Evolutionary conservation across 2,797 vertebrate genomes (phyloP), one percentile per base, ranked within the genome.

Genomic region (Tauraco hartlaubi): DNA sequence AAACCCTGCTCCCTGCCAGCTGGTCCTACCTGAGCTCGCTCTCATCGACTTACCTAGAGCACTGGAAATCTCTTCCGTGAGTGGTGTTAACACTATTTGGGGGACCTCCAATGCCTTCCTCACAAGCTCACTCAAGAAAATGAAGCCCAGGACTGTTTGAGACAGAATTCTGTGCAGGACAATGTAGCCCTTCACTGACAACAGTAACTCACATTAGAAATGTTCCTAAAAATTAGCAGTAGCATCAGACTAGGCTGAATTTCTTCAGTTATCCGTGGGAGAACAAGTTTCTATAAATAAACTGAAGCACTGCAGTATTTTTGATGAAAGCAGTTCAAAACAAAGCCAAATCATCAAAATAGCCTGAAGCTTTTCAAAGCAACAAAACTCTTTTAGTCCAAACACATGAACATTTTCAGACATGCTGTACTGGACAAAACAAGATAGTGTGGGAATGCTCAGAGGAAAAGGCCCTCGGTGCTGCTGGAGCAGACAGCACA

Each of bases 321-420:
- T 59, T 85, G 29, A 82, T 51, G 41, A 85, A 86, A 67, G 44
- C 66, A 82, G 80, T 79, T 89, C 85, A 83, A 85, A 87, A 94
- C 93, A 95, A 95, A 96, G 71, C 33, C 77, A 83, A 93, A 95
- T 78, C 90, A 75, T 95, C 92, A 90, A 86, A 95, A 91, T 31
- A 84, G 54, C 81, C 83, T 28, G 31, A 82, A 85, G 87, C 66
- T 54, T 69, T 91, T 91, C 72, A 80, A 66, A 94, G 90, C 64
- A 93, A 76, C 37, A 68, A 33, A 66, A 67, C 46, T 56, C 72
- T 59, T 54, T 81, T 21, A 93, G 84, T 44, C 21, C 46, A 74
- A 93, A 59, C 72, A 62, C 49, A 48, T 3, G 54, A 90, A 83
- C 35, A 8, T 85, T 91, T 90, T 68, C 79, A 93, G 86, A 22